Base-by-base conservation (phyloP, 2,888 invertebrate species). In the Linnaemya vulpina region DNA sequence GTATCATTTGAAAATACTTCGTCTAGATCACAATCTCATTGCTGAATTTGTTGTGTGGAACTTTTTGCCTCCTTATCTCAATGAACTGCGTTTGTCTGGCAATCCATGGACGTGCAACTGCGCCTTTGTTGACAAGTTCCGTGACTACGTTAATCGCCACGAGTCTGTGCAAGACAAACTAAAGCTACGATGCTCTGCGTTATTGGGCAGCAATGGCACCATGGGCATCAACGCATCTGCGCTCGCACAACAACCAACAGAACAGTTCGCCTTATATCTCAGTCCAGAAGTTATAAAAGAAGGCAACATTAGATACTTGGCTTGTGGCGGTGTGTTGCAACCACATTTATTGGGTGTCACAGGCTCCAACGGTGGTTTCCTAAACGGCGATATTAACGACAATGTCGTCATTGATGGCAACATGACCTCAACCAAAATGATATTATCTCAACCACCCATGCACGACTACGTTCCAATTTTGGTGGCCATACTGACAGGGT, bases 31-130 rank as follows among this genome's bases (percentile, higher is more conserved):
- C 89, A 98, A 98, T 93, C 94, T 94, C 87, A 94, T 98, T 90
- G 94, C 94, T 89, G 95, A 95, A 77, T 97, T 97, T 90, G 95
- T 96, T 87, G 96, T 97, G 88, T 97, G 97, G 97, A 94, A 94
- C 91, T 91, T 92, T 70, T 93, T 95, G 90, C 94, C 95, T 91
- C 94, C 95, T 62, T 94, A 94, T 90, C 93, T 94, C 84, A 94
- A 94, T 86, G 94, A 94, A 89, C 94, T 96, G 89, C 96, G 96
- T 90, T 94, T 98, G 89, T 94, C 95, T 80, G 93, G 94, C 89
- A 97, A 97, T 93, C 96, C 96, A 30, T 97, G 97, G 97, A 95
- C 95, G 91, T 98, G 98, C 93, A 96, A 96, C 90, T 98, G 98
- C 93, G 94, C 95, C 88, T 97, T 96, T 92, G 93, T 97, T 88